These are phyloP conservation scores for Pterois miles DNA, from an alignment of 2,797 vertebrate genomes.

Conservation along the genomic window DNA sequence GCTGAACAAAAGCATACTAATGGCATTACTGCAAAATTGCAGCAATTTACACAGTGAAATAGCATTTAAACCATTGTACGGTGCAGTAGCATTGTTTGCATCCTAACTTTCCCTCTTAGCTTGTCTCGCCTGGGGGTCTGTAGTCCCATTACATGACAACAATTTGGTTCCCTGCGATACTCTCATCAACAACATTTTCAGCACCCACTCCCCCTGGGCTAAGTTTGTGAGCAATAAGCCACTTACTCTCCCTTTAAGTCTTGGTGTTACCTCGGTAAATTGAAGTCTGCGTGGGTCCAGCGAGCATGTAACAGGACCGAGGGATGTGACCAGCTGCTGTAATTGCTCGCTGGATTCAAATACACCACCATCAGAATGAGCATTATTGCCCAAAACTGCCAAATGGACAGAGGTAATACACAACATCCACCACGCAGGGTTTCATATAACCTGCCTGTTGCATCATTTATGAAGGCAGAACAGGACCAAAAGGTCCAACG, in stretches of 20 bases:
- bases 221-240: constrained; percentile 51
- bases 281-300: constrained; percentile 23
- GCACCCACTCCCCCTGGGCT: constrained; percentile 5
- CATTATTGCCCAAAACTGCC: constrained; percentile 11
- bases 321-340: constrained; percentile 16
- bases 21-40: too few relatives aligned
- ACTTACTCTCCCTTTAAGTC: constrained; percentile 42
- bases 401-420: constrained; percentile 7
- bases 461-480: constrained; percentile 41
- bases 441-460: constrained; percentile 7
- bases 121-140: constrained; percentile 26
- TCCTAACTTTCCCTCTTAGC: background rate
- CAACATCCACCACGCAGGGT: background rate
- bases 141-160: constrained; percentile 46
- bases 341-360: constrained; percentile 36
- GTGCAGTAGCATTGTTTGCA: background rate
- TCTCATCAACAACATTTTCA: constrained; percentile 54
- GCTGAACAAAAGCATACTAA: background rate
- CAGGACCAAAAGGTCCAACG: constrained; percentile 1
- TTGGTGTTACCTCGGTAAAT: constrained; percentile 47
- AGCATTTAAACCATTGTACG: background rate
- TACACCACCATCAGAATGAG: background rate
- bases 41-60: background rate
- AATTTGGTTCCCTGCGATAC: constrained; percentile 54
- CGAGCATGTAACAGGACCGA: constrained; percentile 5